Evolutionary conservation across 2,888 invertebrate genomes (phyloP), one percentile per base, ranked within the genome.

Genomic region (Eupithecia insigniata): DNA sequence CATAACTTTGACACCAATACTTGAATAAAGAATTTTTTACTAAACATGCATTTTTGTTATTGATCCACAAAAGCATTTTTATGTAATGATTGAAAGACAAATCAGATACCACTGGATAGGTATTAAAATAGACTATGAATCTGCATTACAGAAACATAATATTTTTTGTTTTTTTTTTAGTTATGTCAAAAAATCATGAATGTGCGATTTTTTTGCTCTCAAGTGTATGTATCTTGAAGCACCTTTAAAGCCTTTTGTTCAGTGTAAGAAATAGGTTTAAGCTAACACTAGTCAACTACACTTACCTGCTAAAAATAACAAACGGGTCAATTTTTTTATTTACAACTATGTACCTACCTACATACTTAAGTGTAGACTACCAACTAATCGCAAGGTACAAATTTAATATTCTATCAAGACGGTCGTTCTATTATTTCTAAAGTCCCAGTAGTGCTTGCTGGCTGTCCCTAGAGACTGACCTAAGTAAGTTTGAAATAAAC

Each of bases 401-500:
- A 62, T 22, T 34, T 62, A 22, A 62, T 62, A 62, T 62, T 62
- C 34, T 34, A 62, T 34, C 34, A 62, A 62, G 22, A 32, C 30
- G 36, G 10, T 64, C 34, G 34, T 14, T 14, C 55, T 62, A 64
- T 36, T 22, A 22, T n/a, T 8, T 30, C 10, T 32, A 12, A 32
- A 7, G 18, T 34, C 34, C 22, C n/a, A n/a, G 68, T 39, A 51
- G 46, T 51, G 72, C 76, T 78, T 74, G 73, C 76, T 75, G 16
- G 18, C 55, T 26, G 26, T 71, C 71, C 61, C n/a, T 10, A 22
- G 1, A 22, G 7, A n/a, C 58, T 74, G 60, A 76, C 72, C 74
- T 72, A 85, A 88, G 87, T 91, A 86, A 75, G 80, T 83, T 79
- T 76, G 81, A 73, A 84, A 85, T 86, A 84, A 80, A 80, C 85